Base-by-base conservation (phyloP, 2,113 vertebrate species). In the Phoenicopterus ruber region DNA sequence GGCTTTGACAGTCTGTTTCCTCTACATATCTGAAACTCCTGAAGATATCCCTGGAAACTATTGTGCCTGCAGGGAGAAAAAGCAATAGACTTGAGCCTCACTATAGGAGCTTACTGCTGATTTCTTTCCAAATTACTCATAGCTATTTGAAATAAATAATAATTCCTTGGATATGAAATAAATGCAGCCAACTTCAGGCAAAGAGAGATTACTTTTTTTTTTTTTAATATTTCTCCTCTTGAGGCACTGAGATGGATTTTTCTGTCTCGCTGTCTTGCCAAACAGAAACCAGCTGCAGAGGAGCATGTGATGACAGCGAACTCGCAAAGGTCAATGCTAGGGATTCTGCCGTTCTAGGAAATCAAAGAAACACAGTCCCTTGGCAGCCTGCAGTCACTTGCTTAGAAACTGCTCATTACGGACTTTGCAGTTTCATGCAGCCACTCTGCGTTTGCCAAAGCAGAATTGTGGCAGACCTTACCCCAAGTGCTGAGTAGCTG, bases 341-440 rank as follows among this genome's bases (percentile, higher is more conserved):
- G 57, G 36, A 86, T 91, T 74, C 42, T 93, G 72, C 88, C 74
- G 38, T 93, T 89, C 91, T 62, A 93, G 86, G 84, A 96, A 86
- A 72, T 63, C 26, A 83, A 44, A 65, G 44, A 59, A 95, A 36
- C 13, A 5, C 44, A 58, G 77, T 61, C 44, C 54, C 83, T 50
- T 89, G 82, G 89, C 83, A 96, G 63, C 46, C 76, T 55, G 38
- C 72, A 74, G 63, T 24, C 77, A 11, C 72, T 86, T 28, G 7
- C 54, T n/a, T 2, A 73, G 50, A 49, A 61, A 54, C 58, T 58
- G 61, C 46, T 93, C 32, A 3, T 47, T 76, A 19, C 4, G 7
- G 50, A 52, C 70, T 42, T 13, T 16, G 44, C 65, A 4, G 5
- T 57, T 65, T 66, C 71, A 34, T 40, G 32, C 46, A 67, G 52